These are phyloP conservation scores for Microchrysa polita DNA, from an alignment of 2,888 invertebrate species.

Conservation along the genomic window DNA sequence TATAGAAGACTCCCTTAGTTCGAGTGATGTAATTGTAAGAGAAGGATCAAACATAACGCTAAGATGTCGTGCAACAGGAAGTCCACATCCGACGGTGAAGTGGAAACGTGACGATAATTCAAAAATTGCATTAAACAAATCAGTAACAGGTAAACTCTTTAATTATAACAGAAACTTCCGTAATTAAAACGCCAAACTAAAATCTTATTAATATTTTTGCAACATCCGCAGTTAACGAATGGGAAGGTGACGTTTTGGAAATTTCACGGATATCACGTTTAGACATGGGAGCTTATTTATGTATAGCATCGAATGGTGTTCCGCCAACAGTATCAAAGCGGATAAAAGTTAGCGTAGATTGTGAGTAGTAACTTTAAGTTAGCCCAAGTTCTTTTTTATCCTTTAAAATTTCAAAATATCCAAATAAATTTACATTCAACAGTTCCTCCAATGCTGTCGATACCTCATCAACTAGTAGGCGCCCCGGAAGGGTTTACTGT, in stretches of 20 bases:
- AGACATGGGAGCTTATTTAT: slow-evolving; percentile 92
- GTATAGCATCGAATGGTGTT: slow-evolving; percentile 89
- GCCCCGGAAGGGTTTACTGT: slow-evolving; percentile 85
- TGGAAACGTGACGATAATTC: slow-evolving; percentile 92
- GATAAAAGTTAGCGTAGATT: slow-evolving; percentile 93
- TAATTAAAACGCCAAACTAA: not conserved
- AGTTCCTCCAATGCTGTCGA: slow-evolving; percentile 93
- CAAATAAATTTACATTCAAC: slow-evolving; percentile 2
- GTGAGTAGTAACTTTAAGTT: slow-evolving; percentile 71
- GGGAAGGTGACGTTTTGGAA: slow-evolving; percentile 87
- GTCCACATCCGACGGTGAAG: slow-evolving; percentile 86
- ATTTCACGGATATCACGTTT: slow-evolving; percentile 85
- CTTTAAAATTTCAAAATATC: too few relatives aligned
- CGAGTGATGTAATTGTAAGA: slow-evolving; percentile 86
- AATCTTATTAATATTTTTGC: not conserved
- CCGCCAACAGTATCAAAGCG: slow-evolving; percentile 91
- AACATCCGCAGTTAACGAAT: slow-evolving; percentile 74
- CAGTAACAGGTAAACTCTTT: slow-evolving; percentile 72
- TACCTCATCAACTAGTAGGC: slow-evolving; percentile 89
- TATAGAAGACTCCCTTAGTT: slow-evolving; percentile 89
- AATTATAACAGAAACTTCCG: not conserved
- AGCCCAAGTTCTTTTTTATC: too few relatives aligned
- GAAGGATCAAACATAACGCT: slow-evolving; percentile 90
- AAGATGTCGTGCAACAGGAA: slow-evolving; percentile 88
- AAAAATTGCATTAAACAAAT: slow-evolving; percentile 87